Conservation (phyloP, 2,113 vertebrate genomes). For the Pomatorhinus ruficollis region DNA sequence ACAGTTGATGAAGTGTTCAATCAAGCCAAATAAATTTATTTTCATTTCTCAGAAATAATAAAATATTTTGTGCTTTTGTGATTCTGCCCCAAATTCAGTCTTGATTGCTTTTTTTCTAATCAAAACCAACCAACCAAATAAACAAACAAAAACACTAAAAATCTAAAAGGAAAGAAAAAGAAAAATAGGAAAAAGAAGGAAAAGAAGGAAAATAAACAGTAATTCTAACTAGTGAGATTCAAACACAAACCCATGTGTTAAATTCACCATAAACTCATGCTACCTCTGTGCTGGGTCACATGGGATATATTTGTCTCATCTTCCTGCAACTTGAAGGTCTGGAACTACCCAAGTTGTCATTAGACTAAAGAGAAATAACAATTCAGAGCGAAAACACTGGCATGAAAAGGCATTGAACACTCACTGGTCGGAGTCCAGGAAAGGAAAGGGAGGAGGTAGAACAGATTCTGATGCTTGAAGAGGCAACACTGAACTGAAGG, state of each 20-base stretch:
- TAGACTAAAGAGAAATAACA: neutral
- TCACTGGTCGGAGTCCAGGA: neutral
- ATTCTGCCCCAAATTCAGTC: neutral
- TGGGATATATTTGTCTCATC: neutral
- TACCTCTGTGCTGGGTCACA: neutral
- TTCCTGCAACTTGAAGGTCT: neutral
- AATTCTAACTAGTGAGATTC: neutral
- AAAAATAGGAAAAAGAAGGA: accelerated
- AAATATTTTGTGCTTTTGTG: neutral
- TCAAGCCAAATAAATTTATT: neutral
- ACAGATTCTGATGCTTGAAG: neutral
- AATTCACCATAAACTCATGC: neutral
- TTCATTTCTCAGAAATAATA: neutral
- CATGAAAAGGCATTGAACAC: neutral
- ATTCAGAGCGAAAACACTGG: neutral
- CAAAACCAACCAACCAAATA: accelerated
- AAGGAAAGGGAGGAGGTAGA: neutral
- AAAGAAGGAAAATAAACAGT: neutral
- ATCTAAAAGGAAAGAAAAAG: too few species aligned
- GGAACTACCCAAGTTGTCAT: neutral
- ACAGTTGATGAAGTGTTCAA: neutral
- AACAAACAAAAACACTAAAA: neutral
- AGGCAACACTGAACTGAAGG: neutral
- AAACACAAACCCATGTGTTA: neutral
- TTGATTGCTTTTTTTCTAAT: neutral